phyloP scores from a whole-genome alignment of 2,113 vertebrate species.

The Lethenteron camtschaticum region DNA sequence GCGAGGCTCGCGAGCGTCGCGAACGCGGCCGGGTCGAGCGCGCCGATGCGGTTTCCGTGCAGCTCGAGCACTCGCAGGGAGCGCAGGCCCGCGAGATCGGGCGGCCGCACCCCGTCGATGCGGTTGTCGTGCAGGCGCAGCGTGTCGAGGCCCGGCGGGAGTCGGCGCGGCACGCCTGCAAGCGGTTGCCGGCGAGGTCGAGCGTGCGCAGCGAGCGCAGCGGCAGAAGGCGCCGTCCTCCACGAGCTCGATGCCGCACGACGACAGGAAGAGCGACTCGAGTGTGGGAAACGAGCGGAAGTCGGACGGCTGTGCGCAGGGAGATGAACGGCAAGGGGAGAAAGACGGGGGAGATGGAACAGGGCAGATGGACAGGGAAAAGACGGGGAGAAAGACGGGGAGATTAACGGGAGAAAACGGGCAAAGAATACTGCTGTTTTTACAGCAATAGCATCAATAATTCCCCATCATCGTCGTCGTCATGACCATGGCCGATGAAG shows the following conservation, averaged over 20 bases:
- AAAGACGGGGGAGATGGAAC: too few species aligned
- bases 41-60: conserved; percentile 30
- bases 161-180: conserved; percentile 24
- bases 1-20: conserved; percentile 25
- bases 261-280: conserved; percentile 34
- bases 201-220: conserved; percentile 26
- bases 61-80: conserved; percentile 33
- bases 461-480: too few species aligned
- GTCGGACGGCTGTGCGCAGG: conserved; percentile 21
- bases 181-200: conserved; percentile 44
- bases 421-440: too few species aligned
- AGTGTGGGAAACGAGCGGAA: conserved; percentile 23
- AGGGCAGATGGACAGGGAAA: too few species aligned
- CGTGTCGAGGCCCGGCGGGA: conserved; percentile 31
- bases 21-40: conserved; percentile 18
- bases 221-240: conserved; percentile 29
- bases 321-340: too few species aligned
- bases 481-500: too few species aligned
- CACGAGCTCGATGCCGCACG: conserved; percentile 33
- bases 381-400: too few species aligned
- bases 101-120: conserved; percentile 21
- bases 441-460: too few species aligned
- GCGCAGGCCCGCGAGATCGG: conserved; percentile 30
- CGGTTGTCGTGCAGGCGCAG: conserved; percentile 36
- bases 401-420: too few species aligned